These are phyloP conservation scores for Rhabditophanes sp. DNA, from an alignment of 2,888 invertebrate genomes.

Conservation along the genomic window DNA sequence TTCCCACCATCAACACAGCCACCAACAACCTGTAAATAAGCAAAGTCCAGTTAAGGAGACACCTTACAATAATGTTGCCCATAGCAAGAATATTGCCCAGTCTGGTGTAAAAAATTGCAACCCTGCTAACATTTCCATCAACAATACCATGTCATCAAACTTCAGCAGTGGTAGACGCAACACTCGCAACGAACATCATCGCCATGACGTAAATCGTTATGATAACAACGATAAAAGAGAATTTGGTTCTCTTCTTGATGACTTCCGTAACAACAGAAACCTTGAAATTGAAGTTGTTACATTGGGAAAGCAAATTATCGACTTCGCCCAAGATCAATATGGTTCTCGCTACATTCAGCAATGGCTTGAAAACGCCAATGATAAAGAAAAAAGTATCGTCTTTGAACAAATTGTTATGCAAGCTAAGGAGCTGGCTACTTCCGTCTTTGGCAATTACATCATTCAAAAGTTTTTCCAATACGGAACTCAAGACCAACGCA, in stretches of 20 bases:
- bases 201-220: too few species aligned
- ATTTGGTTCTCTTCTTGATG: conserved; percentile 86
- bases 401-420: conserved; percentile 89
- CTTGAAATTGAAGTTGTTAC: conserved; percentile 62
- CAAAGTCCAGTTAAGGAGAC: too few species aligned
- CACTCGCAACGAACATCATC: too few species aligned
- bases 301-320: conserved; percentile 88
- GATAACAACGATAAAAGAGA: too few species aligned
- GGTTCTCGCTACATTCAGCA: conserved; percentile 92
- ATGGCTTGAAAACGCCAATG: conserved; percentile 86
- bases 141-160: too few species aligned
- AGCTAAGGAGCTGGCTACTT: conserved; percentile 93
- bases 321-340: conserved; percentile 97
- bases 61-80: too few species aligned
- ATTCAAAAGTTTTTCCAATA: conserved; percentile 18
- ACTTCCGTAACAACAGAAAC: conserved; percentile 58
- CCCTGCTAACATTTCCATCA: too few species aligned
- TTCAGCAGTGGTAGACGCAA: too few species aligned
- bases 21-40: too few species aligned
- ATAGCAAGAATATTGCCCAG: too few species aligned
- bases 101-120: too few species aligned
- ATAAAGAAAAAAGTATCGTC: conserved; percentile 88
- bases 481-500: conserved; percentile 56
- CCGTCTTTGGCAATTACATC: conserved; percentile 53
- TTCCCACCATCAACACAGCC: too few species aligned